phyloP scores from a whole-genome alignment of 1,140 invertebrate genomes.

The Eufriesea mexicana region DNA sequence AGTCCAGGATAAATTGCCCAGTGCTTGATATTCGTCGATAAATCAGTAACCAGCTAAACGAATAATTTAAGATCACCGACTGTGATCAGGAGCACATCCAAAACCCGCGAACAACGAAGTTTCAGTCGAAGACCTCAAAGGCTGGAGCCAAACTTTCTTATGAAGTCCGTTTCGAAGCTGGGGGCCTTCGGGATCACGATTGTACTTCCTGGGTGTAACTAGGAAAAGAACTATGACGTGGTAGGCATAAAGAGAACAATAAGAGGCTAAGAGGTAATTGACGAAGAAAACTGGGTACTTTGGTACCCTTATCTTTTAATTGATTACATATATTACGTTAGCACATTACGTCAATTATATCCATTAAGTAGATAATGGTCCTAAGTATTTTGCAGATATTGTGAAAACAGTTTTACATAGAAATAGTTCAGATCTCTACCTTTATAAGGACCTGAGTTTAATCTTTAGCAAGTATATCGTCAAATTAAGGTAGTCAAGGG shows the following conservation, averaged over 20 bases:
- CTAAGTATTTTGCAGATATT: too few relatives aligned
- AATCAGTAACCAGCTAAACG: conserved; percentile 54
- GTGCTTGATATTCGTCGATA: conserved; percentile 54
- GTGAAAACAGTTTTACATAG: too few relatives aligned
- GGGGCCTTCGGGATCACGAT: neutral
- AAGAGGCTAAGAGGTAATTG: too few relatives aligned
- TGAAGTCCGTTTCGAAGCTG: neutral
- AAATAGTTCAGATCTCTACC: too few relatives aligned
- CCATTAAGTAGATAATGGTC: too few relatives aligned
- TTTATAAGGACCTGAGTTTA: too few relatives aligned
- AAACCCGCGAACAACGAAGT: neutral
- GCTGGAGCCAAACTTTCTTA: neutral
- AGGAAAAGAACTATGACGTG: neutral
- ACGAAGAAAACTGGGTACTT: too few relatives aligned
- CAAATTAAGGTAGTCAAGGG: too few relatives aligned
- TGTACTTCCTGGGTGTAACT: neutral
- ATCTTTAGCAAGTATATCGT: too few relatives aligned
- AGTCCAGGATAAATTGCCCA: conserved; percentile 50
- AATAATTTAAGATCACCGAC: conserved; percentile 53
- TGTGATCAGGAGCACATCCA: neutral
- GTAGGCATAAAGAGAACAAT: neutral
- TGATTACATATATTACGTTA: too few relatives aligned
- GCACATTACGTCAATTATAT: too few relatives aligned
- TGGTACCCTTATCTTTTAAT: too few relatives aligned
- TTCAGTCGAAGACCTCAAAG: neutral